Conservation (phyloP, 2,888 invertebrate species). For the Sceliomorpha sp. region DNA sequence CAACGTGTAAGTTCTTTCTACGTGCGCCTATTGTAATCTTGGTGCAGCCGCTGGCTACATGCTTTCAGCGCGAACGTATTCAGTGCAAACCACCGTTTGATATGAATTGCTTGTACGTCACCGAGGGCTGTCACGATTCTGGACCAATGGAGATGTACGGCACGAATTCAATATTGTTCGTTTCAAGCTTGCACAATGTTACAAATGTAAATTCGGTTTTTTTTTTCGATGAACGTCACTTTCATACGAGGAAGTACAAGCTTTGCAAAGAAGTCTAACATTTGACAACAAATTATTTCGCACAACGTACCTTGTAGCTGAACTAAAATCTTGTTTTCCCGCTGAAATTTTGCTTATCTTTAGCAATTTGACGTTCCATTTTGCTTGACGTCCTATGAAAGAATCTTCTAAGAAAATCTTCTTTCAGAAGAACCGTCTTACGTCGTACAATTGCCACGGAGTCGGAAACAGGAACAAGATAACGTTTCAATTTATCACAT, state of each 20-base stretch:
- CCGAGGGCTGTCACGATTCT: constrained; percentile 43
- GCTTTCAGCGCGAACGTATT: constrained; percentile 37
- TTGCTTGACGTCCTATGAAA: too few species aligned
- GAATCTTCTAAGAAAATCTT: too few species aligned
- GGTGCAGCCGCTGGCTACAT: constrained; percentile 25
- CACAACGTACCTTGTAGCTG: too few species aligned
- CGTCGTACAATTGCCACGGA: too few species aligned
- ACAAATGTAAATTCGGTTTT: constrained; percentile 19
- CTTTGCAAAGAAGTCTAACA: too few species aligned
- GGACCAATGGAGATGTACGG: constrained; percentile 41
- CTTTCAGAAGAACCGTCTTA: too few species aligned
- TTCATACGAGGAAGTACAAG: too few species aligned
- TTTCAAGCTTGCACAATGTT: constrained; percentile 24
- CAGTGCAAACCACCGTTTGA: constrained; percentile 39
- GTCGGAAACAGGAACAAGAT: constrained; percentile 2
- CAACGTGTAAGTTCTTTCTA: constrained; percentile 25
- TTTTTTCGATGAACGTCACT: too few species aligned
- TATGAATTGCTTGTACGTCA: constrained; percentile 40
- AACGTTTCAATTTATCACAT: background rate
- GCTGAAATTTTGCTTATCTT: too few species aligned
- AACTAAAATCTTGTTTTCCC: too few species aligned
- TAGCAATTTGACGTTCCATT: too few species aligned
- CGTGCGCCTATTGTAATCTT: constrained; percentile 26
- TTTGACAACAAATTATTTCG: too few species aligned
- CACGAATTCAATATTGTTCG: constrained; percentile 28